phyloP scores from a whole-genome alignment of 2,797 vertebrate species.

The Centroberyx gerrardi region DNA sequence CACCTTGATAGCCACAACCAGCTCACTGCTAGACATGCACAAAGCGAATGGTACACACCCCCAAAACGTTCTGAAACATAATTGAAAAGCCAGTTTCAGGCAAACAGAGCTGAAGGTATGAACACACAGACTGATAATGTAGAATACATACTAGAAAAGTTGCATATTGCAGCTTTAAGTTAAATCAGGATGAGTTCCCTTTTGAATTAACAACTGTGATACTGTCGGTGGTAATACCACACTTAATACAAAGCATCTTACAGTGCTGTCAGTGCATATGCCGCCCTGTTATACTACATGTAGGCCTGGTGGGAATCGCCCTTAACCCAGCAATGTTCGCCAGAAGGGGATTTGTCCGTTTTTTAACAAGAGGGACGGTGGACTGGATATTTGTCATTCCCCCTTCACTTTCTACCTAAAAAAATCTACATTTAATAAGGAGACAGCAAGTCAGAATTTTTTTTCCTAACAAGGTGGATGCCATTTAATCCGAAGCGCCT shows the following conservation, averaged over 20 bases:
- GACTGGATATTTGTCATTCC: conserved; percentile 22
- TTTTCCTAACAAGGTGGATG: conserved; percentile 55
- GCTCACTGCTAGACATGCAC: too few relatives aligned
- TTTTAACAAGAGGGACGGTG: conserved; percentile 58
- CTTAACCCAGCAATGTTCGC: conserved; percentile 11
- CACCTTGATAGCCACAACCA: too few relatives aligned
- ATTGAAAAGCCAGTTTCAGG: too few relatives aligned
- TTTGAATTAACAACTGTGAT: too few relatives aligned
- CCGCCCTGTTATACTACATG: neutral
- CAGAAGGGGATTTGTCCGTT: conserved; percentile 26
- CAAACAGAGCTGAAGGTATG: too few relatives aligned
- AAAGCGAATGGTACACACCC: too few relatives aligned
- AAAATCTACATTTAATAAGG: conserved; percentile 52
- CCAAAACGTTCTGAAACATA: too few relatives aligned
- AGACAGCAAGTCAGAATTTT: conserved; percentile 31
- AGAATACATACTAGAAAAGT: too few relatives aligned
- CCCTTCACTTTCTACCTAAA: conserved; percentile 7
- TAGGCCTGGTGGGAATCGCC: neutral
- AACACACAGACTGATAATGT: too few relatives aligned
- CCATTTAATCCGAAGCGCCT: conserved; percentile 51
- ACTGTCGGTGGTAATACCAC: too few relatives aligned
- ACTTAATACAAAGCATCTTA: neutral
- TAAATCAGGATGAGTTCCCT: too few relatives aligned
- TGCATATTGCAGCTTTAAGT: too few relatives aligned
- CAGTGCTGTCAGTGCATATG: neutral